Base-by-base conservation (phyloP, 2,888 invertebrate species). In the Thysanoteuthis rhombus region DNA sequence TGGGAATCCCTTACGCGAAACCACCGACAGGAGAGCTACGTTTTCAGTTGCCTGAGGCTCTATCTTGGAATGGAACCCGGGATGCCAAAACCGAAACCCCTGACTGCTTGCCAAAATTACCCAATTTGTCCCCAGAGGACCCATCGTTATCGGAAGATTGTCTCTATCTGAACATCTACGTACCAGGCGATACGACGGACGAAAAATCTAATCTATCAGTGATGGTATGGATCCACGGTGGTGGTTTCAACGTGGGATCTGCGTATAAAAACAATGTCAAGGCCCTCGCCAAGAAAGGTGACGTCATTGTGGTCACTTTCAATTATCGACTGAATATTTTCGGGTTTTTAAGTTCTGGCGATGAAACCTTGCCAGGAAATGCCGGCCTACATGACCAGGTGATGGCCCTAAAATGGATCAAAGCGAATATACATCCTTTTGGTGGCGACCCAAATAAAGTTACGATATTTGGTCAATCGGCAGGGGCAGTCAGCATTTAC, bases 141-240 rank as follows among this genome's bases (percentile, higher is more conserved):
- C 39, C 28, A 40, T 3, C 2, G 1, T 4, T n/a, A 32, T 91
- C 91, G 5, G 96, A 96, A 93, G 95, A 96, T 90, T 96, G 96
- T 92, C 93, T 96, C 5, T 94, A 95, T 42, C 93, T 96, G 12
- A 95, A 95, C 91, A 93, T 96, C 19, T 95, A 94, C 93, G 94
- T 95, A 25, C 96, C 96, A 22, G 40, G 93, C 5, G 42, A 89
- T n/a, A 93, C 95, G 6, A 47, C 94, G 10, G 16, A 42, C 22
- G 32, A 6, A 42, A 42, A 28, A 0, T 3, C 40, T 16, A 39
- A 32, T 5, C 91, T n/a, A 45, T 36, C 94, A 1, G 98, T 99
- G 96, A 97, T 99, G 95, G 98, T 99, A 93, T 99, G 99, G 99
- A 98, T 99, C 96, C 99, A 99, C 97, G 99, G 99, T 1, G 99